Percentiles rank a stretch among this genome's conserved stretches.
Evolutionary conservation across 2,888 invertebrate species (phyloP).

Genomic region (Ypsolopha scabrella): DNA sequence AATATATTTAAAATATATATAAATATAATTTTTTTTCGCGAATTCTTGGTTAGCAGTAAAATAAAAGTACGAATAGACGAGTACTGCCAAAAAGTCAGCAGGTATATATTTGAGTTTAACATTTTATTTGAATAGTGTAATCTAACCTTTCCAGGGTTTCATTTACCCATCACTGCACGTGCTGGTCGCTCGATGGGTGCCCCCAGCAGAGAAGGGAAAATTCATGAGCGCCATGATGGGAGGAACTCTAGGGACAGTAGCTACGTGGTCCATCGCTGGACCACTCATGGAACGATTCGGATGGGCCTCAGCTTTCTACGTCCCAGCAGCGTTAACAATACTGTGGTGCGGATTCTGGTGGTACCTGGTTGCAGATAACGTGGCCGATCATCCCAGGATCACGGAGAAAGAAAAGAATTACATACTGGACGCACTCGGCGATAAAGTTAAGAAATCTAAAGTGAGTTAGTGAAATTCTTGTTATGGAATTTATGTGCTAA

Average conservation of each 20-base stretch:
- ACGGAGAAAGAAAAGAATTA: conserved; percentile 72
- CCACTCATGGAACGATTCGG: conserved; percentile 71
- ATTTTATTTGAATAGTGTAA: conserved; percentile 18
- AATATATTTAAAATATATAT: too few species aligned
- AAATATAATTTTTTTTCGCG: too few species aligned
- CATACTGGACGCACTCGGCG: conserved; percentile 72
- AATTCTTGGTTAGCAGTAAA: too few species aligned
- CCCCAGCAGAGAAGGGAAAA: conserved; percentile 80
- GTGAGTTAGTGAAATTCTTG: conserved; percentile 31
- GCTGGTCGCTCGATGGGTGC: conserved; percentile 79
- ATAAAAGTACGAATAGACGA: too few species aligned
- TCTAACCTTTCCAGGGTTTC: conserved; percentile 55
- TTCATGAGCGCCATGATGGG: conserved; percentile 80
- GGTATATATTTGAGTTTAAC: neutral
- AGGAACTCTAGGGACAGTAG: conserved; percentile 78
- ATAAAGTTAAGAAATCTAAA: conserved; percentile 65
- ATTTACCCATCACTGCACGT: conserved; percentile 74
- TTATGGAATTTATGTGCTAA: neutral
- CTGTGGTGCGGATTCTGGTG: conserved; percentile 73
- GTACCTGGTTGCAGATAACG: conserved; percentile 73
- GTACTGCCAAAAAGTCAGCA: neutral
- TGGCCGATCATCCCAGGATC: conserved; percentile 73
- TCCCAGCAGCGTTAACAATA: conserved; percentile 67
- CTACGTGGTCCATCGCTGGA: conserved; percentile 78
- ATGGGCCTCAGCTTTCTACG: conserved; percentile 78